These are phyloP conservation scores for Fistularia tabacaria DNA, from an alignment of 2,797 vertebrate genomes.

Conservation along the genomic window DNA sequence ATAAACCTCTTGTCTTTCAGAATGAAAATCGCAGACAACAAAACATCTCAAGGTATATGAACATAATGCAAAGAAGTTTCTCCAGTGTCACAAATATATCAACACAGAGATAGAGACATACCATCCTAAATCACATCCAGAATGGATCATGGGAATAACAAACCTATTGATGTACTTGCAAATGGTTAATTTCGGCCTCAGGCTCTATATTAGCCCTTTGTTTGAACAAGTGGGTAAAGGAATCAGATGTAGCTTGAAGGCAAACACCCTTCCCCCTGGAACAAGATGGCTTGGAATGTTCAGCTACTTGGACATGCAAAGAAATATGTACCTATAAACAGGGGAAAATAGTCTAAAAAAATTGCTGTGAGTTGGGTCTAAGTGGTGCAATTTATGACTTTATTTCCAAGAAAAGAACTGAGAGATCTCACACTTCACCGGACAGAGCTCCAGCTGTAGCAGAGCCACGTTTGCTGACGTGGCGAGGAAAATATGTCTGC, in stretches of 20 bases:
- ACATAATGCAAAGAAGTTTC: constrained; percentile 48
- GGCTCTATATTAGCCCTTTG: constrained; percentile 19
- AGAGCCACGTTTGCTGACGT: constrained; percentile 55
- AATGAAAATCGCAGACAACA: constrained; percentile 94
- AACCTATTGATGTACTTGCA: constrained; percentile 3
- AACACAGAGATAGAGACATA: constrained; percentile 14
- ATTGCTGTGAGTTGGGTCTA: no score
- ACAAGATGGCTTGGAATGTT: background rate
- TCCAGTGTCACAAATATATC: constrained; percentile 40
- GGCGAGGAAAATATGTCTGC: constrained; percentile 52
- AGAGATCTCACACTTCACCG: constrained; percentile 38
- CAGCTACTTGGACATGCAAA: no score
- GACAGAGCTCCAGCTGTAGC: constrained; percentile 21
- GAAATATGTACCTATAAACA: no score
- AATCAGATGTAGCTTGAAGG: constrained; percentile 18
- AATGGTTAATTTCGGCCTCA: constrained; percentile 14
- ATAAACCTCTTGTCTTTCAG: constrained; percentile 94
- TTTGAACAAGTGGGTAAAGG: constrained; percentile 17
- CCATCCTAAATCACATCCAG: constrained; percentile 9
- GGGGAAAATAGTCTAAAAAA: no score
- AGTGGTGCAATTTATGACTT: no score
- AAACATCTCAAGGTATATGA: constrained; percentile 88
- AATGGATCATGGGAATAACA: constrained; percentile 6
- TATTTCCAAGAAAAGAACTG: background rate
- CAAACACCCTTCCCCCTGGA: constrained; percentile 5